Evolutionary conservation across 2,113 vertebrate genomes (phyloP).

Genomic region (Ciconia maguari): DNA sequence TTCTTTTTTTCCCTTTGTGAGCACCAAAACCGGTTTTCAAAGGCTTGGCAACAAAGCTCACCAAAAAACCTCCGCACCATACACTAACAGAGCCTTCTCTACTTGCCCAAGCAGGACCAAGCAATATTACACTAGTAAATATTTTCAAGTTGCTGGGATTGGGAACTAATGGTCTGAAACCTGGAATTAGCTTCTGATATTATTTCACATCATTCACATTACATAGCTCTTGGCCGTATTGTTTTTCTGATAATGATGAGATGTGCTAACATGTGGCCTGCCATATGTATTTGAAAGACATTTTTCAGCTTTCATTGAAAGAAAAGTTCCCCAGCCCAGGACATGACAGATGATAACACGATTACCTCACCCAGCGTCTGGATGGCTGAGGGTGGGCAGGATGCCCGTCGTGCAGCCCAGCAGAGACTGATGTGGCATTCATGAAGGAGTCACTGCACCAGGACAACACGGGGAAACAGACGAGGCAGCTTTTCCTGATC

Average conservation of each 20-base stretch:
- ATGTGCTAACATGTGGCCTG: background rate
- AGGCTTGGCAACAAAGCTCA: background rate
- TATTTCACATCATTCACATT: background rate
- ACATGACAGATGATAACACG: fast-evolving
- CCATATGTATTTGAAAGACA: background rate
- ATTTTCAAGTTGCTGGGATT: background rate
- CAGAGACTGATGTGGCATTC: background rate
- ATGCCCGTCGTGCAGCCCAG: fast-evolving
- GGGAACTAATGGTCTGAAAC: background rate
- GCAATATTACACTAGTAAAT: background rate
- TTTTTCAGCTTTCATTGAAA: background rate
- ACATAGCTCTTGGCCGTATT: background rate
- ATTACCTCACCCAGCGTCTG: background rate
- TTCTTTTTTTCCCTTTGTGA: background rate
- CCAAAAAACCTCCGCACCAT: fast-evolving
- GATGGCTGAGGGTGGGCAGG: background rate
- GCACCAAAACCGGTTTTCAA: background rate
- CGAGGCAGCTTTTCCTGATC: background rate
- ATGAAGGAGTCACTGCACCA: background rate
- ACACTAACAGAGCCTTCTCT: background rate
- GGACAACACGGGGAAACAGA: background rate
- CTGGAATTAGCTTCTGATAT: background rate
- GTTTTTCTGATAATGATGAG: background rate
- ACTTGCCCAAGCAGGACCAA: background rate
- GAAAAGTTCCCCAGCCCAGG: background rate